Conservation (phyloP, 2,888 invertebrate genomes). For the Oligia fasciuncula region DNA sequence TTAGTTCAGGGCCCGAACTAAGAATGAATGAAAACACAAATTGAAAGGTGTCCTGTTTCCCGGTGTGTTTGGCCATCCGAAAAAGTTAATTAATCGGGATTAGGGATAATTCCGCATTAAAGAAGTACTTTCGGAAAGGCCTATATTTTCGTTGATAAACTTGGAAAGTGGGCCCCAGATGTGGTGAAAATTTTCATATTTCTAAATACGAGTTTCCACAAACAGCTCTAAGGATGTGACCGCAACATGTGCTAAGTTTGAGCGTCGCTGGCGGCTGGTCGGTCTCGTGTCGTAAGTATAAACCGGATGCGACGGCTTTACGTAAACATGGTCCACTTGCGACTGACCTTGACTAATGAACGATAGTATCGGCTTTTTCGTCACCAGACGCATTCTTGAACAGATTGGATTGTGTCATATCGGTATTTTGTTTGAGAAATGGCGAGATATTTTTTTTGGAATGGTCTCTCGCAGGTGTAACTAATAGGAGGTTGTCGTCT, state of each 20-base stretch:
- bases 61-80: neutral
- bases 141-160: neutral
- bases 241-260: constrained; percentile 47
- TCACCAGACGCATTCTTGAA: constrained; percentile 27
- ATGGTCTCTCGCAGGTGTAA: neutral
- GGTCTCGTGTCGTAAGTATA: constrained; percentile 27
- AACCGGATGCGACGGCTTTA: constrained; percentile 62
- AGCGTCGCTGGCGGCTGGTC: constrained; percentile 4
- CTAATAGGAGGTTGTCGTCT: neutral
- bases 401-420: neutral
- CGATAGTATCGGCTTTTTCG: constrained; percentile 52
- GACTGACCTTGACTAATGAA: constrained; percentile 58
- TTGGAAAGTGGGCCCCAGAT: neutral
- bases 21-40: neutral
- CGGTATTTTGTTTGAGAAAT: neutral
- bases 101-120: too few species aligned
- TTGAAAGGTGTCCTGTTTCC: neutral
- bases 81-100: neutral
- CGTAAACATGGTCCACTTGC: constrained; percentile 50
- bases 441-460: neutral
- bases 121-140: neutral
- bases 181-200: neutral
- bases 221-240: neutral
- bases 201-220: constrained; percentile 4
- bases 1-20: neutral